Evolutionary conservation across 2,888 invertebrate species (phyloP).

Genomic region (Celastrina argiolus): DNA sequence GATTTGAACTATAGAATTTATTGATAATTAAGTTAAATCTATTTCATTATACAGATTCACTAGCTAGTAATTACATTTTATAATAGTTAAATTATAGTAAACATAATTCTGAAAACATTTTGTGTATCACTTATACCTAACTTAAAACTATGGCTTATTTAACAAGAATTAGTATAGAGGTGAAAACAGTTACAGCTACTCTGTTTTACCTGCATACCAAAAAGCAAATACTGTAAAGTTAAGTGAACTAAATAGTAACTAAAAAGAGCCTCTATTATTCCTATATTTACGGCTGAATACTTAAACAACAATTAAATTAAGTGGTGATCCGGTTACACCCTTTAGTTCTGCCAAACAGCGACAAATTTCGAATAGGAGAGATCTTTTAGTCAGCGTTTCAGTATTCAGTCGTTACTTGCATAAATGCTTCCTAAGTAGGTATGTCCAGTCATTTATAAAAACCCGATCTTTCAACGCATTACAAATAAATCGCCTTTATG

Average conservation of each 20-base stretch:
- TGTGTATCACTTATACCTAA: constrained; percentile 37
- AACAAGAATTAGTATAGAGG: constrained; percentile 44
- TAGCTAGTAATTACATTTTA: constrained; percentile 39
- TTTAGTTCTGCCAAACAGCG: too few relatives aligned
- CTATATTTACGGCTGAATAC: too few relatives aligned
- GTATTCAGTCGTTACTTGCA: too few relatives aligned
- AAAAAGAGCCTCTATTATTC: not conserved
- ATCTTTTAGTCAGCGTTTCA: too few relatives aligned
- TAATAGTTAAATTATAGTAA: constrained; percentile 46
- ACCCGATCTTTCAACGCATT: too few relatives aligned
- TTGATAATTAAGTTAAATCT: constrained; percentile 41
- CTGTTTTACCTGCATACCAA: constrained; percentile 50
- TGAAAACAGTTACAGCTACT: constrained; percentile 37
- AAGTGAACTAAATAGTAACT: constrained; percentile 35
- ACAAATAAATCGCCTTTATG: too few relatives aligned
- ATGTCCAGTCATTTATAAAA: not conserved
- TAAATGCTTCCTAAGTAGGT: not conserved
- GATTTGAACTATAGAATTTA: constrained; percentile 48
- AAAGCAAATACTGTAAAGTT: constrained; percentile 74
- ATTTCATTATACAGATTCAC: not conserved
- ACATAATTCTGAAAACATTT: constrained; percentile 44
- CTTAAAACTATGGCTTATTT: constrained; percentile 10
- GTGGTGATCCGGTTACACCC: too few relatives aligned
- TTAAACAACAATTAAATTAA: too few relatives aligned
- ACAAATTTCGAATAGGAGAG: too few relatives aligned